phyloP scores from a whole-genome alignment of 2,888 invertebrate genomes.

The Xestia sexstrigata region DNA sequence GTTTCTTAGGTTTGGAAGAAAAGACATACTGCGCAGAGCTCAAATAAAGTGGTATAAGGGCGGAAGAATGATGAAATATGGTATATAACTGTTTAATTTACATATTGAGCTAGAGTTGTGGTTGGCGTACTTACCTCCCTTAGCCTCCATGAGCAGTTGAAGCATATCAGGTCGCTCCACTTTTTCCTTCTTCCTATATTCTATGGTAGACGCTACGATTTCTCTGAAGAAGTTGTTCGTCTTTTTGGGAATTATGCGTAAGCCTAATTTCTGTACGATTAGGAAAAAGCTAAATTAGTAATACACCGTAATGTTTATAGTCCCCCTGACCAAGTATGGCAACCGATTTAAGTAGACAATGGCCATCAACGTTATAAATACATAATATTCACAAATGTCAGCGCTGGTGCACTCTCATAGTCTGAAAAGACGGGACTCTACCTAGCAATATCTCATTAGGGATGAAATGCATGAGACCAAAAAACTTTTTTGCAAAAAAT shows the following conservation, averaged over 20 bases:
- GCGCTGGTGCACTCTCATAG: too few relatives aligned
- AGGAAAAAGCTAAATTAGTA: not conserved
- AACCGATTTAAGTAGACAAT: not conserved
- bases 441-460: too few relatives aligned
- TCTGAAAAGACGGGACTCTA: too few relatives aligned
- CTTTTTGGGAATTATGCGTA: slow-evolving; percentile 70
- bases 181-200: slow-evolving; percentile 83
- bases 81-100: not conserved
- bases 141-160: slow-evolving; percentile 88
- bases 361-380: not conserved
- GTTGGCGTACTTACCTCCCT: slow-evolving; percentile 73
- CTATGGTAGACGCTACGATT: slow-evolving; percentile 79
- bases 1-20: not conserved
- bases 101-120: not conserved
- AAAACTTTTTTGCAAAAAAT: too few relatives aligned
- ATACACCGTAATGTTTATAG: not conserved
- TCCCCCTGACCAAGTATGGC: not conserved
- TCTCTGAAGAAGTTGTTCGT: slow-evolving; percentile 74
- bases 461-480: too few relatives aligned
- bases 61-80: not conserved
- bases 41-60: not conserved
- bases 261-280: slow-evolving; percentile 72
- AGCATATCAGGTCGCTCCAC: slow-evolving; percentile 91
- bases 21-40: not conserved
- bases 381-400: not conserved